phyloP scores from a whole-genome alignment of 2,113 vertebrate species.

The Condylura cristata region DNA sequence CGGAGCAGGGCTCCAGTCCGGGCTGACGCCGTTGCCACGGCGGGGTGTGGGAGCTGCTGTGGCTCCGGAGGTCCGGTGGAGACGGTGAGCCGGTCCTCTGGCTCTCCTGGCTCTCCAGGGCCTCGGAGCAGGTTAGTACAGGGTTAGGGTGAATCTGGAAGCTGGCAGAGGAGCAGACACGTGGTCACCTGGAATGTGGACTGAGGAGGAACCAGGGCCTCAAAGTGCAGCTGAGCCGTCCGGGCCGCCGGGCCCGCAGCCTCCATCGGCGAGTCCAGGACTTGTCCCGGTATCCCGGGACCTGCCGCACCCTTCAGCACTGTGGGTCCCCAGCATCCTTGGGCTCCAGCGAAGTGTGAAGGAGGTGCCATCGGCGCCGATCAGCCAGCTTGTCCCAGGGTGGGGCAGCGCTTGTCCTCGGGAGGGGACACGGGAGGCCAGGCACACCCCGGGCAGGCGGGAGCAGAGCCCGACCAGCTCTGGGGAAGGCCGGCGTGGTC shows the following conservation, averaged over 20 bases:
- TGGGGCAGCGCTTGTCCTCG: background rate
- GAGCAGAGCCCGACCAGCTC: background rate
- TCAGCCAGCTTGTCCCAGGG: background rate
- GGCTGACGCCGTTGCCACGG: background rate
- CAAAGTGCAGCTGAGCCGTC: conserved; percentile 83
- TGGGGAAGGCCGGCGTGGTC: accelerated
- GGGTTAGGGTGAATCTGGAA: conserved; percentile 74
- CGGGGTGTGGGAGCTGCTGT: background rate
- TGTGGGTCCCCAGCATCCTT: background rate
- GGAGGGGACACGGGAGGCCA: background rate
- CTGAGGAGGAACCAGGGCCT: conserved; percentile 60
- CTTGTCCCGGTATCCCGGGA: background rate
- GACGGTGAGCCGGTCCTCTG: background rate
- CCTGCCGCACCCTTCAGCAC: background rate
- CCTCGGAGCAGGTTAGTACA: conserved; percentile 79
- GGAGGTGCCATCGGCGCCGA: accelerated
- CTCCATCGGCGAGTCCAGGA: background rate
- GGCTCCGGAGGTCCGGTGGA: background rate
- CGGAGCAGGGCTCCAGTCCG: conserved; percentile 68
- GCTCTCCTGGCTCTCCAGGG: conserved; percentile 63
- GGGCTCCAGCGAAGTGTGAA: background rate
- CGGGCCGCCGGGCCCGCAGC: conserved; percentile 20
- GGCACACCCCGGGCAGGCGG: background rate
- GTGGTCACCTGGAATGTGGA: conserved; percentile 81
- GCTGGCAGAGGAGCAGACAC: conserved; percentile 69